These are phyloP conservation scores for Malurus melanocephalus DNA, from an alignment of 2,113 vertebrate genomes.

Conservation along the genomic window DNA sequence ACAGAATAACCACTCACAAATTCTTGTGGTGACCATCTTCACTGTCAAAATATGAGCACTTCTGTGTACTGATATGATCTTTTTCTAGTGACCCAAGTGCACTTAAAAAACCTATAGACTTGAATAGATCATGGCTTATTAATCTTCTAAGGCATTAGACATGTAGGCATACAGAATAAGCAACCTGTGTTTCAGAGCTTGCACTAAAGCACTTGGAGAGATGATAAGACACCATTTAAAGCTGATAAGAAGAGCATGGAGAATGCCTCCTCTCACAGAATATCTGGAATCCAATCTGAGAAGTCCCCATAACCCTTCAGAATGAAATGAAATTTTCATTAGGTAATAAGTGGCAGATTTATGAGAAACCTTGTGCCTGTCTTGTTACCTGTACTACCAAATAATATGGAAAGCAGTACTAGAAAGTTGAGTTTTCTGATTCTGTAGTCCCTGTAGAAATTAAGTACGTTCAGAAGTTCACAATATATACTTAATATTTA, in stretches of 20 bases:
- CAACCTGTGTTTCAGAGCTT: background rate
- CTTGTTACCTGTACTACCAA: background rate
- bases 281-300: background rate
- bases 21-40: background rate
- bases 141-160: background rate
- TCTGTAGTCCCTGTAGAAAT: no score
- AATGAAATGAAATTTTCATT: background rate
- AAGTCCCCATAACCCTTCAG: background rate
- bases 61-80: background rate
- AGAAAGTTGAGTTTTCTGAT: fast-evolving
- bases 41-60: background rate
- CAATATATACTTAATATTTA: background rate
- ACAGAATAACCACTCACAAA: background rate
- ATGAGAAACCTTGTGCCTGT: fast-evolving
- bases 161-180: fast-evolving
- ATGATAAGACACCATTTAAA: background rate
- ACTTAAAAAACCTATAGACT: background rate
- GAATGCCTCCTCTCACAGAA: background rate
- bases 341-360: background rate
- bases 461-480: fast-evolving
- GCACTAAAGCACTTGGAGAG: background rate
- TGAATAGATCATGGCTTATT: fast-evolving
- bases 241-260: background rate
- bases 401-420: fast-evolving
- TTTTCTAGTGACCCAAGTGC: background rate